Conservation (phyloP, 2,113 vertebrate species). For the Ageneiosus marmoratus region DNA sequence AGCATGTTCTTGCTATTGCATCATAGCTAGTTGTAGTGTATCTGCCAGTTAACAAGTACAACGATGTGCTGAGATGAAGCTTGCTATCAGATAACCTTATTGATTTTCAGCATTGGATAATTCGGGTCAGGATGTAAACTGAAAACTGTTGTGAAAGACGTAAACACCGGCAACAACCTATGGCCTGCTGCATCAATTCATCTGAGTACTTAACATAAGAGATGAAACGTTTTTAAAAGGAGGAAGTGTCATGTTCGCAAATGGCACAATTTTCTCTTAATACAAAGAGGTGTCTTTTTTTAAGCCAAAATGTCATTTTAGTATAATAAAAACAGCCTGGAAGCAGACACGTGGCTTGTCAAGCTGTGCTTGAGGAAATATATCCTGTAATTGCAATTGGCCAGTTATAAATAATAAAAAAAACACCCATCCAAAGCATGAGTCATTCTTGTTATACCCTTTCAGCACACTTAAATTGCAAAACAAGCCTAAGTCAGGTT, state of each 20-base stretch:
- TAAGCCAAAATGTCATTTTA: neutral
- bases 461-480: neutral
- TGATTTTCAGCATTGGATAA: neutral
- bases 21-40: neutral
- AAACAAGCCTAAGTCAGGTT: neutral
- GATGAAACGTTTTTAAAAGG: neutral
- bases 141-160: constrained; percentile 6
- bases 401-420: neutral
- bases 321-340: neutral
- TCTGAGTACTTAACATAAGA: neutral
- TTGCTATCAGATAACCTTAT: neutral
- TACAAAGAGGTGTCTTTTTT: neutral
- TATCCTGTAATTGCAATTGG: neutral
- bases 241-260: neutral
- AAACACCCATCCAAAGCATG: neutral
- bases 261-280: neutral
- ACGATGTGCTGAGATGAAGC: neutral
- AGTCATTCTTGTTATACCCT: neutral
- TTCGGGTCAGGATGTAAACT: neutral
- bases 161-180: neutral
- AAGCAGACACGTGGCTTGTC: neutral
- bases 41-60: neutral
- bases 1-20: neutral
- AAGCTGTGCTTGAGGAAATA: neutral
- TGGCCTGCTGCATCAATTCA: neutral